phyloP scores from a whole-genome alignment of 2,113 vertebrate species.

The Cisticola juncidis region DNA sequence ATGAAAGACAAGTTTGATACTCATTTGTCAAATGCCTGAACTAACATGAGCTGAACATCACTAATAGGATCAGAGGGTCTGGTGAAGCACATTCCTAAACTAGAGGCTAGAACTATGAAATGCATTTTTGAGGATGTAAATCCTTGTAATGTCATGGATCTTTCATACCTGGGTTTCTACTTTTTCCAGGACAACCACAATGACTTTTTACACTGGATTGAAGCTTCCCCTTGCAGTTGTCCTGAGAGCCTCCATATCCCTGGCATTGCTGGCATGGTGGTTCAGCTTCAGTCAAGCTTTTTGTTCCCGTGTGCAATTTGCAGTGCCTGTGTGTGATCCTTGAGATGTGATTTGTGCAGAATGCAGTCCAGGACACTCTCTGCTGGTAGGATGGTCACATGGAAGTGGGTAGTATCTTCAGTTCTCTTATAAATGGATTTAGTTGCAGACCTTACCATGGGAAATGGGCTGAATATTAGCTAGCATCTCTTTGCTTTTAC shows the following conservation, averaged over 20 bases:
- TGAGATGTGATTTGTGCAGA: not conserved
- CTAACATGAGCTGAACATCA: not conserved
- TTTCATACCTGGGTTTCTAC: not conserved
- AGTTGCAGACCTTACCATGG: not conserved
- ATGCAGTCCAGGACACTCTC: not conserved
- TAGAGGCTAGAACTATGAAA: not conserved
- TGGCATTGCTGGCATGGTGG: rapidly evolving
- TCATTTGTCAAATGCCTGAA: not conserved
- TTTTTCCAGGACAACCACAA: not conserved
- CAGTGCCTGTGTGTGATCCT: not conserved
- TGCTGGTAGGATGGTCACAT: not conserved
- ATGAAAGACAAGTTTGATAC: not conserved
- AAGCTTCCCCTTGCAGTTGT: not conserved
- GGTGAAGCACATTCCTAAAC: not conserved
- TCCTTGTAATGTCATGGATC: not conserved
- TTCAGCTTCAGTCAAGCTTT: not conserved
- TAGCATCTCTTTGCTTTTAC: not conserved
- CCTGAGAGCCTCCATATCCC: not conserved
- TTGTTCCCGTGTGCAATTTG: not conserved
- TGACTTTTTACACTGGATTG: not conserved
- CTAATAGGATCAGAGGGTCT: not conserved
- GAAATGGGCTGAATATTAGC: not conserved
- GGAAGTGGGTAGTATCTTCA: not conserved
- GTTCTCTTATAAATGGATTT: not conserved
- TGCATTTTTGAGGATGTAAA: not conserved